Percentiles rank a stretch among this genome's conserved stretches.
Conservation (phyloP, 2,888 invertebrate species). For the Ypsolopha scabrella region DNA sequence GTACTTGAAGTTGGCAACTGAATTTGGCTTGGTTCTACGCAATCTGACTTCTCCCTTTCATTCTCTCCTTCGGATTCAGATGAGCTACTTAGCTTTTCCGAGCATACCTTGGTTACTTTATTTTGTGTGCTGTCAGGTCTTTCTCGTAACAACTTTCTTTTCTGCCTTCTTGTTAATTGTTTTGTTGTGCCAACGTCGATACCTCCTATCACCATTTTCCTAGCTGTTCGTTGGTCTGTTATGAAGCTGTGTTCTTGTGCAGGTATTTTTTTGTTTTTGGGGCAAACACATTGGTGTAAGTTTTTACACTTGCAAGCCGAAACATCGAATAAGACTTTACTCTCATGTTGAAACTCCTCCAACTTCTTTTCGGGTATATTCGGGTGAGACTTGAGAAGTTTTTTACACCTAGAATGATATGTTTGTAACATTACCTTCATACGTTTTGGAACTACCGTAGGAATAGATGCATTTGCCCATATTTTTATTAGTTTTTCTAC, state of each 20-base stretch:
- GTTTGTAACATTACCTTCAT: constrained; percentile 6
- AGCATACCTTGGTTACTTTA: neutral
- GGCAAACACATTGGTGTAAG: constrained; percentile 5
- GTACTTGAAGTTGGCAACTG: too few species aligned
- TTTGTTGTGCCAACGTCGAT: constrained; percentile 2
- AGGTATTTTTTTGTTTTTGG: constrained; percentile 6
- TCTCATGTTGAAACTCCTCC: constrained; percentile 6
- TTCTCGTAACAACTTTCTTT: constrained; percentile 3
- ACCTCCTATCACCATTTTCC: constrained; percentile 8
- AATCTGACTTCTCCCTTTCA: too few species aligned
- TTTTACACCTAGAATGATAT: constrained; percentile 9
- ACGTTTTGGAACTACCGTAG: constrained; percentile 4
- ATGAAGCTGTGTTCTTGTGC: constrained; percentile 6
- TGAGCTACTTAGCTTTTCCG: constrained; percentile 2
- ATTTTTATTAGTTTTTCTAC: constrained; percentile 3
- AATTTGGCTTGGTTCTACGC: too few species aligned
- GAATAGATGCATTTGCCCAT: constrained; percentile 5
- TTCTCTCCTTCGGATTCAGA: too few species aligned
- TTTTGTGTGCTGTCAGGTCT: neutral
- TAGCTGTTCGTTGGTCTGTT: constrained; percentile 6
- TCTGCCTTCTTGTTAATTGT: constrained; percentile 3
- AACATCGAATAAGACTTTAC: constrained; percentile 7
- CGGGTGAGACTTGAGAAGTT: constrained; percentile 7
- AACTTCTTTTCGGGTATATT: constrained; percentile 7
- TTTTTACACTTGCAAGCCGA: constrained; percentile 9